phyloP scores from a whole-genome alignment of 2,113 vertebrate genomes.

The Campylomormyrus tamandua region DNA sequence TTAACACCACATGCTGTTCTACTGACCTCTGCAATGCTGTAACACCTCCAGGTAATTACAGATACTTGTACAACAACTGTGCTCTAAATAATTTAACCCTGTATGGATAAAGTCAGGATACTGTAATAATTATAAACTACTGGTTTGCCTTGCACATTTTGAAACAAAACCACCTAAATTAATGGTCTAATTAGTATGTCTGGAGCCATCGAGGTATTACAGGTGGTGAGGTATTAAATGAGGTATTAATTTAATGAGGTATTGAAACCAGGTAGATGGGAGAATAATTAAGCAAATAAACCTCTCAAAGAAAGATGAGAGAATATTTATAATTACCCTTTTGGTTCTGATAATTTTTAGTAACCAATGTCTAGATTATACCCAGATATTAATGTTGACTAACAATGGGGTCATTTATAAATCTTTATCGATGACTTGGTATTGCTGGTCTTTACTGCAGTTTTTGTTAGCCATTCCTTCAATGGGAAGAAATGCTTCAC shows the following conservation, averaged over 20 bases:
- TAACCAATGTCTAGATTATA: neutral
- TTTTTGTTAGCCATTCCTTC: fast-evolving
- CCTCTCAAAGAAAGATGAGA: neutral
- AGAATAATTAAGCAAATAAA: neutral
- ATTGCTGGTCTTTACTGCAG: neutral
- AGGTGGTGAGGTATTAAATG: neutral
- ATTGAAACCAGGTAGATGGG: neutral
- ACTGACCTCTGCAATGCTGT: neutral
- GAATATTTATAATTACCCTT: neutral
- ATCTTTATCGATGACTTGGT: neutral
- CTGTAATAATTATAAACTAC: too few species aligned
- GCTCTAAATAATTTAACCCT: too few species aligned
- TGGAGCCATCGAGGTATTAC: too few species aligned
- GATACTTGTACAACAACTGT: too few species aligned
- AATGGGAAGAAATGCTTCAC: neutral
- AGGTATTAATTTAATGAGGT: neutral
- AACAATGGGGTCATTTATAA: neutral
- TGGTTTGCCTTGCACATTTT: too few species aligned
- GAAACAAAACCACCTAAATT: too few species aligned
- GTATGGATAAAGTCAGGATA: too few species aligned
- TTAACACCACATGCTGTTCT: neutral
- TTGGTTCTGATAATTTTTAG: neutral
- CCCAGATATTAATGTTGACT: neutral
- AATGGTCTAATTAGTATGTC: too few species aligned
- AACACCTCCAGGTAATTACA: too few species aligned